These are phyloP conservation scores for Ataeniobius toweri DNA, from an alignment of 2,797 vertebrate species.

Conservation along the genomic window DNA sequence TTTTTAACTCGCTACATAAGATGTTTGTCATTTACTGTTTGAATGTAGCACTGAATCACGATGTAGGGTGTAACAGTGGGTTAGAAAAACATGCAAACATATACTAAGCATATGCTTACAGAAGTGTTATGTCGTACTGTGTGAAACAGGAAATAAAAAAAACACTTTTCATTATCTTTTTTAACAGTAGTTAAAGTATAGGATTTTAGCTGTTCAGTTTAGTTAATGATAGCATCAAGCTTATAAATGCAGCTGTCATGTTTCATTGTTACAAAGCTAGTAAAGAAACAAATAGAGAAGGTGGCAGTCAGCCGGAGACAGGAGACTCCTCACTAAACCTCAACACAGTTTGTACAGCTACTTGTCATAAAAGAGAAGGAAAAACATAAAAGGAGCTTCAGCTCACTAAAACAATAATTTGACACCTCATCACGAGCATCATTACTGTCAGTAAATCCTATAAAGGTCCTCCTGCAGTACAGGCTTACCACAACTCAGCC, in stretches of 20 bases:
- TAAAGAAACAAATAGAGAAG: slow-evolving; percentile 57
- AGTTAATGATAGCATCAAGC: neutral
- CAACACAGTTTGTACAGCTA: slow-evolving; percentile 16
- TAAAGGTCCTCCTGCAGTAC: slow-evolving; percentile 59
- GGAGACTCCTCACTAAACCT: slow-evolving; percentile 60
- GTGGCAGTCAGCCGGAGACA: slow-evolving; percentile 58
- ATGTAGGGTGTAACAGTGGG: slow-evolving; percentile 75
- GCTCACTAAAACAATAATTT: slow-evolving; percentile 70
- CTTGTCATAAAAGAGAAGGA: slow-evolving; percentile 11
- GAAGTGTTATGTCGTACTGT: slow-evolving; percentile 3
- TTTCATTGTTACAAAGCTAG: slow-evolving; percentile 50
- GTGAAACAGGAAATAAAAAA: slow-evolving; percentile 44
- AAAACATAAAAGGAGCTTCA: slow-evolving; percentile 47
- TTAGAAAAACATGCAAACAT: slow-evolving; percentile 74
- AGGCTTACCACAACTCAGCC: slow-evolving; percentile 65
- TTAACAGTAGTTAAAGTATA: slow-evolving; percentile 30
- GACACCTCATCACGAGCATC: slow-evolving; percentile 59
- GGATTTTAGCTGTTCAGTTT: slow-evolving; percentile 34
- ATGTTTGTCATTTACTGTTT: slow-evolving; percentile 83
- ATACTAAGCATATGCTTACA: slow-evolving; percentile 39
- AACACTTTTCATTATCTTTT: slow-evolving; percentile 16
- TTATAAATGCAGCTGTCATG: slow-evolving; percentile 52
- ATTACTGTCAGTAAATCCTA: slow-evolving; percentile 69
- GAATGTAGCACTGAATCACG: slow-evolving; percentile 75
- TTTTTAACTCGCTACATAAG: slow-evolving; percentile 59